phyloP scores from a whole-genome alignment of 1,140 invertebrate genomes.

The Hylaeus volcanicus region DNA sequence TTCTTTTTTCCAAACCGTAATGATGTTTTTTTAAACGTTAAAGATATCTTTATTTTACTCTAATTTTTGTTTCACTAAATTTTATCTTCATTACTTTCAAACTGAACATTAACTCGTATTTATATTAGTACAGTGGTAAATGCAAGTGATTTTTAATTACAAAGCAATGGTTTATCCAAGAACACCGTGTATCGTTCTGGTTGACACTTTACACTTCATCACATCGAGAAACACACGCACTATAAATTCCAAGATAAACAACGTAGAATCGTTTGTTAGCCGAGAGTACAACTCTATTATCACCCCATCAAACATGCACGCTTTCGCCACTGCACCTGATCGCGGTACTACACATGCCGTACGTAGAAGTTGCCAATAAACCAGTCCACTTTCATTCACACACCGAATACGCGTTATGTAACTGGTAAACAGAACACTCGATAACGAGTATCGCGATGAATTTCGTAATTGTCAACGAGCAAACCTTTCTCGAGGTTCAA shows the following conservation, averaged over 20 bases:
- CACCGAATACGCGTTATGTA: background rate
- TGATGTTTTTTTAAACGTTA: background rate
- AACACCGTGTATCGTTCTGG: background rate
- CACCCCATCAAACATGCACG: background rate
- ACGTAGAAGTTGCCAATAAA: background rate
- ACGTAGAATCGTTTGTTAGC: background rate
- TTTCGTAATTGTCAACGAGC: background rate
- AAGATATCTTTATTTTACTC: background rate
- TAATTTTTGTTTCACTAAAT: background rate
- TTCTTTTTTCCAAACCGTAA: too few relatives aligned
- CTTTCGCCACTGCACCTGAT: background rate
- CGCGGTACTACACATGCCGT: background rate
- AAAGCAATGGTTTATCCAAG: background rate
- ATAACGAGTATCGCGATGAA: background rate
- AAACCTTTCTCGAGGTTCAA: background rate
- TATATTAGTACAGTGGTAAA: too few relatives aligned
- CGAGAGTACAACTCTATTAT: background rate
- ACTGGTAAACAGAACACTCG: background rate
- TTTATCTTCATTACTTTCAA: background rate
- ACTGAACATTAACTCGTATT: background rate
- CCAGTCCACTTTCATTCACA: background rate
- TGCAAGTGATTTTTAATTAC: too few relatives aligned
- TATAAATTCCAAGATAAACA: background rate
- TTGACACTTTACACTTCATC: background rate
- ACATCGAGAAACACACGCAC: background rate